Evolutionary conservation across 64 coral and sea anemone genomes (phyloP), one percentile per base, ranked within the genome.

Genomic region (Acropora tenuis): DNA sequence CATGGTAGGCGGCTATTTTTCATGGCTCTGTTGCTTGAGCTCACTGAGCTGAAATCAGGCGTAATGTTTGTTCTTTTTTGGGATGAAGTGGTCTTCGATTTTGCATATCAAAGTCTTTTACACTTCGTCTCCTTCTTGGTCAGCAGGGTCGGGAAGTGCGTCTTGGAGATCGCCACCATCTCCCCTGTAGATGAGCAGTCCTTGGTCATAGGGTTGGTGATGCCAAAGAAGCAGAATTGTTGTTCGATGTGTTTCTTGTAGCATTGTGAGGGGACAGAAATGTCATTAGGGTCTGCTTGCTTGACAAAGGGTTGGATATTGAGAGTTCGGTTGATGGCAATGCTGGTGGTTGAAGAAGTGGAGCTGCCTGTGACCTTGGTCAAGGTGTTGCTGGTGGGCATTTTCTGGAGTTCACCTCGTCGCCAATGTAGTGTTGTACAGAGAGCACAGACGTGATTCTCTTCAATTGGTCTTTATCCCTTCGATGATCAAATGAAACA

Each of bases 191-290:
- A 75, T 88, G 11, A 76, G 73, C 8, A 89, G 75, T 79, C 79
- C 87, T 78, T 78, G 8, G 69, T 75, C 6, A 58, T 68, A 6
- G 90, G 48, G 30, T 92, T 68, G 0, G 18, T 72, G 18, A 90
- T 90, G 15, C 78, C 89, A 68, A 90, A 90, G 63, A 80, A 90
- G 17, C 53, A 55, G 61, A 90, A 90, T 43, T 89, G 75, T 89
- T 53, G 15, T 79, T 89, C 88, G 49, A 79, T 81, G 60, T 82
- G 44, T 50, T 81, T 80, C 46, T 80, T 80, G 44, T 75, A 90
- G 52, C 9, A 9, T 55, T 55, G 52, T 79, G 3, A 84, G 18
- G 40, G 47, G 5, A 73, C 47, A 2, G 89, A 78, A 8, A 45
- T 91, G 59, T 84, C 90, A 18, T 52, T 92, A 13, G 42, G 15